A percentile compares a stretch with the other conserved stretches of the same genome.
Evolutionary conservation across 37 sponge, comb jelly and placozoan species (phyloP).

Genomic region (Aphrocallistes beatrix): DNA sequence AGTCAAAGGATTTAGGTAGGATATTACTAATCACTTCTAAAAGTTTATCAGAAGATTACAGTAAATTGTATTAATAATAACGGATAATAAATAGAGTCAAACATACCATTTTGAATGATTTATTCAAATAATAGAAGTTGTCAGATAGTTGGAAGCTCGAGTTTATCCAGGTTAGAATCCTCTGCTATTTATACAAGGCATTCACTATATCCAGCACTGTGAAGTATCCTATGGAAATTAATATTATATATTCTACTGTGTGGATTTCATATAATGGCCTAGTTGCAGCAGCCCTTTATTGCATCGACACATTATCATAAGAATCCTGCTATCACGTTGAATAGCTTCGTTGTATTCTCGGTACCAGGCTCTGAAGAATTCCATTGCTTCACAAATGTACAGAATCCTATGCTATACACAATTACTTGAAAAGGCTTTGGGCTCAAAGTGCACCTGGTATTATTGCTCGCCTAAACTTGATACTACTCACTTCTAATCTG

Average conservation of each 20-base stretch:
- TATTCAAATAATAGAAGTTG: too few relatives aligned
- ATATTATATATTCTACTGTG: background rate
- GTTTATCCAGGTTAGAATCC: too few relatives aligned
- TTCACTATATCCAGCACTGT: too few relatives aligned
- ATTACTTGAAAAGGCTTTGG: background rate
- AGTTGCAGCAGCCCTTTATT: background rate
- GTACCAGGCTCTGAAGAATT: background rate
- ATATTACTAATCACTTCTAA: too few relatives aligned
- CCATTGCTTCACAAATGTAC: background rate
- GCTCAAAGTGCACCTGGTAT: background rate
- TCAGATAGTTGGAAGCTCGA: too few relatives aligned
- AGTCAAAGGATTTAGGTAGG: too few relatives aligned
- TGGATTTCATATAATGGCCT: background rate
- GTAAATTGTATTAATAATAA: too few relatives aligned
- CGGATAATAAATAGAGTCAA: too few relatives aligned
- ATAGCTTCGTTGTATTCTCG: slow-evolving; percentile 15
- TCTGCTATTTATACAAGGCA: too few relatives aligned
- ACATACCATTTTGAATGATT: too few relatives aligned
- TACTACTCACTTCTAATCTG: background rate
- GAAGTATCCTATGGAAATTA: background rate
- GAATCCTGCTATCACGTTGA: background rate
- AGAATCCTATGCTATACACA: background rate
- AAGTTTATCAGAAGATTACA: too few relatives aligned
- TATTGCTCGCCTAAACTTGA: background rate
- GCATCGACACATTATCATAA: background rate